A percentile compares a stretch with the other conserved stretches of the same genome.
Evolutionary conservation across 92 coral and sea anemone species (phyloP).

Genomic region (Phenganax marumi): DNA sequence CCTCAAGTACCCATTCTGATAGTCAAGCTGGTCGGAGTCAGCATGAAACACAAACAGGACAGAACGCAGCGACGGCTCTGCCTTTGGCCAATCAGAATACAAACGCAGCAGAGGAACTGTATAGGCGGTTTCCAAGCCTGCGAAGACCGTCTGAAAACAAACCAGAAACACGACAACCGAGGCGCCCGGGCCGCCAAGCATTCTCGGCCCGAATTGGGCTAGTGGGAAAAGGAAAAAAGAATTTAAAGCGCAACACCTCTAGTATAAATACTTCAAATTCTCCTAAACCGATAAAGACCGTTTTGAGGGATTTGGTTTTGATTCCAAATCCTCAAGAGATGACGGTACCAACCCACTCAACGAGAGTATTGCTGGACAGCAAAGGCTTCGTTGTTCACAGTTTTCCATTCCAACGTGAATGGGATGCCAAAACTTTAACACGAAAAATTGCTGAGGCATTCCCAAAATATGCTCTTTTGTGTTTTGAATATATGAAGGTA

Average conservation of each 20-base stretch:
- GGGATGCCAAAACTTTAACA: conserved; percentile 39
- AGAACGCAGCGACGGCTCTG: no score
- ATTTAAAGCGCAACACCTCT: not conserved
- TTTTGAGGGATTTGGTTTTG: conserved; percentile 29
- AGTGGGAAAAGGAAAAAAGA: no score
- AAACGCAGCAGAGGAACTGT: not conserved
- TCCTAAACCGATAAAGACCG: not conserved
- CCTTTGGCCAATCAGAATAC: no score
- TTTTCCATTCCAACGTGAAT: conserved; percentile 39
- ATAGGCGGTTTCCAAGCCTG: not conserved
- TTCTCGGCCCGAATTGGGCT: no score
- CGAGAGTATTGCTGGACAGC: conserved; percentile 39
- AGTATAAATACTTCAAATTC: not conserved
- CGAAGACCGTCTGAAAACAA: not conserved
- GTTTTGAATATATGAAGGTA: conserved; percentile 48
- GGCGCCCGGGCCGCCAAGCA: no score
- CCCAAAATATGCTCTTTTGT: conserved; percentile 30
- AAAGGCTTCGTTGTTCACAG: conserved; percentile 43
- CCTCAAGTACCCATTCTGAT: not conserved
- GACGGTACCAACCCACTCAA: conserved; percentile 39
- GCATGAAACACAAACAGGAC: no score
- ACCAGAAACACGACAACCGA: not conserved
- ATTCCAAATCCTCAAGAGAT: conserved; percentile 42
- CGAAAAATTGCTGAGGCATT: conserved; percentile 40
- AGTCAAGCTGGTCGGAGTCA: no score